Evolutionary conservation across 2,797 vertebrate genomes (phyloP), one percentile per base, ranked within the genome.

Genomic region (Sebastes oblongus): DNA sequence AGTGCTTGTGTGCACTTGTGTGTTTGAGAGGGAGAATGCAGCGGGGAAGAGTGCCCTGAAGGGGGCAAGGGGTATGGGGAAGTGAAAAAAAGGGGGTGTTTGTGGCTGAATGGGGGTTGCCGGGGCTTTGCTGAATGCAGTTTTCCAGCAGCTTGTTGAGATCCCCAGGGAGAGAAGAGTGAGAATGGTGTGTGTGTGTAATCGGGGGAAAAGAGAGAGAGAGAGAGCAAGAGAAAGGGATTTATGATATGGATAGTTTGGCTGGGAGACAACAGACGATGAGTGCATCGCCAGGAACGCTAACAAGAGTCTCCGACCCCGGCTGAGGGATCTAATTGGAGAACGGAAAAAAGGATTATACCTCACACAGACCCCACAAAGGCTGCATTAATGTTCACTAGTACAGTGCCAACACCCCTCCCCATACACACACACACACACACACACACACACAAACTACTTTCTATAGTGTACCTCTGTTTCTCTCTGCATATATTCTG

Each of bases 81-180:
- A 82, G 81, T 80, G 20, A 58, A 84, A 78, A 83, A 73, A 80
- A 83, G 52, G 79, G 85, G 87, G 84, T 81, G 88, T 88, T 92
- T 87, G 82, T 89, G 80, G 83, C 76, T 94, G 92, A 93, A 93
- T 93, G 86, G 94, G 94, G 94, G 94, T 92, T 95, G 94, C 95
- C 93, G 91, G 93, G 94, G 95, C 94, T 91, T 89, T 91, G 82
- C 92, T 95, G 95, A 96, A 96, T 96, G 93, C 95, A 96, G 95
- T 97, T 96, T 95, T 94, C 92, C 85, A 94, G 85, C 29, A 86
- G 87, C 89, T 89, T 86, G 86, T 86, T 90, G 89, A 94, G 95
- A 95, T 93, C 92, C 96, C 96, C 83, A 46, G 95, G 66, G 84
- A 91, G 68, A 84, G 75, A 58, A 87, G 85, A 86, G 83, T 83